Conservation (phyloP, 2,888 invertebrate genomes). For the Stenodema calcarata region DNA sequence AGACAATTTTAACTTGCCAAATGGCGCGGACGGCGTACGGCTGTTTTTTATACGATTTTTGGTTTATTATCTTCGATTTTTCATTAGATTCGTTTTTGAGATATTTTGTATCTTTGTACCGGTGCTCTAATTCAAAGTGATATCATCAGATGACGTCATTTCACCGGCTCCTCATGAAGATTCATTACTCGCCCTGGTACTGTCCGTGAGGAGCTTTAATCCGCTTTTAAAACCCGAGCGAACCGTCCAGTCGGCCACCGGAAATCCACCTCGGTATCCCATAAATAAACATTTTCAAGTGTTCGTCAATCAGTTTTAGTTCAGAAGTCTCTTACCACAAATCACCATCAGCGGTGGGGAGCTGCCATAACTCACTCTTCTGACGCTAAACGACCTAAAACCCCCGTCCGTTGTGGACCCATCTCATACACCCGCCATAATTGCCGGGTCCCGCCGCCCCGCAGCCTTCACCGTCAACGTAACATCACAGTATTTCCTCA, state of each 20-base stretch:
- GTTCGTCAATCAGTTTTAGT: slow-evolving; percentile 45
- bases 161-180: too few species aligned
- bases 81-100: too few species aligned
- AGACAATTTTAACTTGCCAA: too few species aligned
- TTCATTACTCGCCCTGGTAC: too few species aligned
- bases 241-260: not conserved
- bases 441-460: not conserved
- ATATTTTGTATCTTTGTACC: too few species aligned
- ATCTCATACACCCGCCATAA: not conserved
- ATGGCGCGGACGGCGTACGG: too few species aligned
- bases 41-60: too few species aligned
- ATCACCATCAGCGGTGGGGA: slow-evolving; percentile 32
- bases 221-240: not conserved
- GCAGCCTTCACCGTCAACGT: not conserved
- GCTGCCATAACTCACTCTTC: slow-evolving; percentile 25
- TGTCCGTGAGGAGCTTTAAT: too few species aligned
- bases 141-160: too few species aligned
- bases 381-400: slow-evolving; percentile 23
- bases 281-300: slow-evolving; percentile 43
- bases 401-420: not conserved
- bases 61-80: too few species aligned
- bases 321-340: slow-evolving; percentile 36
- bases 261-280: not conserved
- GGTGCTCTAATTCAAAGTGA: too few species aligned
- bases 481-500: slow-evolving; percentile 6